Evolutionary conservation across 2,888 invertebrate species (phyloP).

Genomic region (Perdita meconis): DNA sequence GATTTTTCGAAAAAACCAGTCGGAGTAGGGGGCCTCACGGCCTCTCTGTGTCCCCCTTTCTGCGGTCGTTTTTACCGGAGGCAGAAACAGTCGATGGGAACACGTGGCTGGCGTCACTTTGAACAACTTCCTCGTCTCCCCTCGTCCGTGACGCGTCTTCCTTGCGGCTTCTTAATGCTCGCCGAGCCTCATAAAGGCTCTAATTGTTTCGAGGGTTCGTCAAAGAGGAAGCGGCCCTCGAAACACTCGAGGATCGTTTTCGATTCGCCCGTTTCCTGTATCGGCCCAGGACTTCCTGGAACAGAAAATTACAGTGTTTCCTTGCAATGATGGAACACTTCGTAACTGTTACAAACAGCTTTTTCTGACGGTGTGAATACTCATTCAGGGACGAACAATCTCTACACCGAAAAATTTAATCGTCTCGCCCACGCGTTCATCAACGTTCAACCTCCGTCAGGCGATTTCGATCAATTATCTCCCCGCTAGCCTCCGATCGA

Average conservation of each 20-base stretch:
- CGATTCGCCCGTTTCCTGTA: constrained; percentile 64
- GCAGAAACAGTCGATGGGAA: constrained; percentile 46
- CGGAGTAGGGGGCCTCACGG: constrained; percentile 20
- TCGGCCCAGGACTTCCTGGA: neutral
- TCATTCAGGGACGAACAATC: constrained; percentile 4
- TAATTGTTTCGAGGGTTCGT: constrained; percentile 74
- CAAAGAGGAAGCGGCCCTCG: constrained; percentile 45
- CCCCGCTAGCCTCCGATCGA: constrained; percentile 24
- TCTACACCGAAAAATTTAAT: constrained; percentile 19
- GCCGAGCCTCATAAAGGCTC: constrained; percentile 71
- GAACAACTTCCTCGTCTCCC: constrained; percentile 67
- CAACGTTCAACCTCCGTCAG: neutral
- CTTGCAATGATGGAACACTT: too few species aligned
- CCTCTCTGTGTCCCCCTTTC: constrained; percentile 26
- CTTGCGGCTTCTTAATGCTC: constrained; percentile 65
- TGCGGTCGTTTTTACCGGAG: constrained; percentile 43
- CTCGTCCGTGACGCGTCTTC: constrained; percentile 50
- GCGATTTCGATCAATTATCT: constrained; percentile 55
- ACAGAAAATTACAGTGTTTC: neutral
- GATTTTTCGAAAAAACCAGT: constrained; percentile 55
- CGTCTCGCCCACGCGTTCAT: constrained; percentile 42
- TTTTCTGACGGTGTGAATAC: too few species aligned
- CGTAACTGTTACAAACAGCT: too few species aligned
- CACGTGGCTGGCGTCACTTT: constrained; percentile 73
- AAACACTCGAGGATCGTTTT: constrained; percentile 45